Conservation (phyloP, 2,797 vertebrate genomes). For the Heliangelus exortis region DNA sequence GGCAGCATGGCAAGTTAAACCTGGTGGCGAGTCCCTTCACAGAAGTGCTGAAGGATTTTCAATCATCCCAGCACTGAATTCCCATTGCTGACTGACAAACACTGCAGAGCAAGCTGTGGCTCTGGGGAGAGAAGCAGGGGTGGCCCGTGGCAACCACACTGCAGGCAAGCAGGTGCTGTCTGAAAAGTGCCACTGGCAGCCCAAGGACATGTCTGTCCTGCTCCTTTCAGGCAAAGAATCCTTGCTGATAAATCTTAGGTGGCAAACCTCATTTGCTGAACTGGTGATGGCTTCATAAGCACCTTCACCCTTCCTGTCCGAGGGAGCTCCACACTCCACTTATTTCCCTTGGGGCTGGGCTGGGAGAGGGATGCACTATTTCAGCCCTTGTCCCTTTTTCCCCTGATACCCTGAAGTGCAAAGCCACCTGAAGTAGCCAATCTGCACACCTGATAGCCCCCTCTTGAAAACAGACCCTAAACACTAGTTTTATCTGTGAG, state of each 20-base stretch:
- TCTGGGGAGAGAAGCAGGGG: neutral
- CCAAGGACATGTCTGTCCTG: neutral
- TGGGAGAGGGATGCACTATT: neutral
- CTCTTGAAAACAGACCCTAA: neutral
- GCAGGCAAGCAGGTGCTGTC: neutral
- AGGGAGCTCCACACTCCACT: neutral
- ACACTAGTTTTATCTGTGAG: neutral
- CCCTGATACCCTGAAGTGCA: neutral
- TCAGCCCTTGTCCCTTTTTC: neutral
- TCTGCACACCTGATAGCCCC: fast-evolving
- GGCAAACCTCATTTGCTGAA: neutral
- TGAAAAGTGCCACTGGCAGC: neutral
- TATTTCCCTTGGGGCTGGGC: neutral
- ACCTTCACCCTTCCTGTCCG: neutral
- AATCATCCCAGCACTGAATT: fast-evolving
- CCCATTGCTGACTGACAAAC: fast-evolving
- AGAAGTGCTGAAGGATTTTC: neutral
- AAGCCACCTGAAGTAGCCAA: neutral
- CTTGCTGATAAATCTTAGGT: neutral
- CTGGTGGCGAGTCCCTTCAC: neutral
- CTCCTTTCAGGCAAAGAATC: neutral
- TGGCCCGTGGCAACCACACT: neutral
- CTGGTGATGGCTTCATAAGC: too few relatives aligned
- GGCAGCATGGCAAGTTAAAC: neutral
- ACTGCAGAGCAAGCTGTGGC: neutral